Conservation (phyloP, 2,113 vertebrate species). For the Sapajus apella region DNA sequence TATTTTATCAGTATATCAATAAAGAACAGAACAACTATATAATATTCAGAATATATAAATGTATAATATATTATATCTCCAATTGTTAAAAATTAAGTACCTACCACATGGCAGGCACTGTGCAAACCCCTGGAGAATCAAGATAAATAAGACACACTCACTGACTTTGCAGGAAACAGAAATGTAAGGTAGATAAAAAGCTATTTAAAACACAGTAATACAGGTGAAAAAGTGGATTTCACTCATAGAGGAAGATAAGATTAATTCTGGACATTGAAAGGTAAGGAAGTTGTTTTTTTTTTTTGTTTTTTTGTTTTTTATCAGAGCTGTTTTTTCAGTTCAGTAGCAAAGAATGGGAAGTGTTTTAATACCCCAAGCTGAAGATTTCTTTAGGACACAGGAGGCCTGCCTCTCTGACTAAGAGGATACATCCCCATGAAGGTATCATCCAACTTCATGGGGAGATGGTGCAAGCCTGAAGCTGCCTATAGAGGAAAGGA, state of each 20-base stretch:
- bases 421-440: neutral
- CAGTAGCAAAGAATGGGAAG: neutral
- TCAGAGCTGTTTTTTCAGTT: neutral
- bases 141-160: neutral
- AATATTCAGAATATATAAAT: neutral
- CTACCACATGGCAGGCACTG: neutral
- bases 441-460: neutral
- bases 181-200: neutral
- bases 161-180: neutral
- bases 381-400: neutral
- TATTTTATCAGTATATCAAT: neutral
- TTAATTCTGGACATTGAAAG: neutral
- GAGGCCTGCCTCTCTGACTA: neutral
- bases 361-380: neutral
- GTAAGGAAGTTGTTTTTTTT: neutral
- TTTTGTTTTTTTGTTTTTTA: neutral
- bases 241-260: neutral
- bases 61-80: neutral
- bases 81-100: neutral
- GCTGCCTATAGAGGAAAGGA: neutral
- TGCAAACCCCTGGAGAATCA: neutral
- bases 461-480: too few relatives aligned
- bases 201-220: neutral
- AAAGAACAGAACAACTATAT: neutral
- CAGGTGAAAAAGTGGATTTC: neutral